Evolutionary conservation across 2,797 vertebrate species (phyloP).

Genomic region (Threskiornis aethiopicus): DNA sequence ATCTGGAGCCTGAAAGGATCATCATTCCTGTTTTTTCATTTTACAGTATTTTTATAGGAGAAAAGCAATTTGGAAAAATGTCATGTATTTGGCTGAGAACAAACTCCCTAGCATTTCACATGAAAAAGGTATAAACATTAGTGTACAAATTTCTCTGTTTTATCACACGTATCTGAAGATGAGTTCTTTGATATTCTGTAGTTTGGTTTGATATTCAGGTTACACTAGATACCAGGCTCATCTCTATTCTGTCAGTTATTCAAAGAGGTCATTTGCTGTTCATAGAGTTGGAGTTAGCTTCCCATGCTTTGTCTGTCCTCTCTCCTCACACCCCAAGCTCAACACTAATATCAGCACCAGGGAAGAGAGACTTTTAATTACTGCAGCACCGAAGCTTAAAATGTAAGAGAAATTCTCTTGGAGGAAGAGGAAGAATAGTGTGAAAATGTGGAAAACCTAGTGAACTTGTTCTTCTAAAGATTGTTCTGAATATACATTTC

Average conservation of each 20-base stretch:
- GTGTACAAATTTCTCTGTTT: not conserved
- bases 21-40: not conserved
- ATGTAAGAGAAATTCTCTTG: not conserved
- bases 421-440: not conserved
- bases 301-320: not conserved
- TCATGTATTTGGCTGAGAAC: not conserved
- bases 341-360: not conserved
- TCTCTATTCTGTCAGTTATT: not conserved
- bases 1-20: not conserved
- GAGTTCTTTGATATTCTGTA: not conserved
- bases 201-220: not conserved
- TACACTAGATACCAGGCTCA: not conserved
- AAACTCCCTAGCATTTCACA: not conserved
- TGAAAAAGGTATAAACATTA: not conserved
- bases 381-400: not conserved
- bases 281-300: not conserved
- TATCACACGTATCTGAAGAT: not conserved
- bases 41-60: not conserved
- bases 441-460: not conserved
- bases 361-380: not conserved
- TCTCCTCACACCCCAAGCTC: not conserved
- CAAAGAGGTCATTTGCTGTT: not conserved
- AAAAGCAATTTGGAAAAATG: not conserved
- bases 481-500: not conserved
- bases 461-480: not conserved